phyloP scores from a whole-genome alignment of 37 sponge, comb jelly and placozoan species.

The Chondrosia reniformis region DNA sequence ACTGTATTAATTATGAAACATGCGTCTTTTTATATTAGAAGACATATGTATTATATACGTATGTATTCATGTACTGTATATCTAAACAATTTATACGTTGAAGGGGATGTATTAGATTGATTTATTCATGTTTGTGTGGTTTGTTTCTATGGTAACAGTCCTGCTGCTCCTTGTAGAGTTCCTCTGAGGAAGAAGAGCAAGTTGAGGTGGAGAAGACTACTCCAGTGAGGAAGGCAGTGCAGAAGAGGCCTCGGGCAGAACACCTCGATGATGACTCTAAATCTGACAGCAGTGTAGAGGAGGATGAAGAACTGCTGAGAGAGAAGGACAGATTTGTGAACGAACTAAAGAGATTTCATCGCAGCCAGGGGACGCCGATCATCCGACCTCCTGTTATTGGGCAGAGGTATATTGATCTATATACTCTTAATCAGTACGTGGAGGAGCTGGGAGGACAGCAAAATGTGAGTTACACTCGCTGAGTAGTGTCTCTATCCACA shows the following conservation, averaged over 20 bases:
- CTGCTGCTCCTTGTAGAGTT: no score
- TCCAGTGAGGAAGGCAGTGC: no score
- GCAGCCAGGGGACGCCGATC: conserved; percentile 60
- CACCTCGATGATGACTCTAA: background rate
- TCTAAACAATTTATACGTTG: no score
- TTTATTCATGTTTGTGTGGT: no score
- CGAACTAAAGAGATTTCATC: conserved; percentile 42
- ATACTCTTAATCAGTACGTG: conserved; percentile 57
- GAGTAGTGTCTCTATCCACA: background rate
- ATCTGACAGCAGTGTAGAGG: conserved; percentile 8
- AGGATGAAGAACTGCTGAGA: conserved; percentile 1
- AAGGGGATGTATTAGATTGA: no score
- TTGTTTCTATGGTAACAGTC: no score
- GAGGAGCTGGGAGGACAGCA: conserved; percentile 84
- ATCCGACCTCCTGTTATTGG: conserved; percentile 54
- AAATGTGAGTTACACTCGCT: background rate
- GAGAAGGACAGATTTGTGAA: conserved; percentile 43
- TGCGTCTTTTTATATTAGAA: no score
- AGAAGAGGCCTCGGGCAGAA: no score
- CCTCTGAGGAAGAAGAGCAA: conserved; percentile 30
- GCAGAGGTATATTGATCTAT: conserved; percentile 66
- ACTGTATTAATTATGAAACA: no score
- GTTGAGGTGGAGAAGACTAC: conserved; percentile 13
- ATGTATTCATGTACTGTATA: no score
- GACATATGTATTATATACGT: no score